phyloP scores from a whole-genome alignment of 2,888 invertebrate species.

The Ormyrus thymus region DNA sequence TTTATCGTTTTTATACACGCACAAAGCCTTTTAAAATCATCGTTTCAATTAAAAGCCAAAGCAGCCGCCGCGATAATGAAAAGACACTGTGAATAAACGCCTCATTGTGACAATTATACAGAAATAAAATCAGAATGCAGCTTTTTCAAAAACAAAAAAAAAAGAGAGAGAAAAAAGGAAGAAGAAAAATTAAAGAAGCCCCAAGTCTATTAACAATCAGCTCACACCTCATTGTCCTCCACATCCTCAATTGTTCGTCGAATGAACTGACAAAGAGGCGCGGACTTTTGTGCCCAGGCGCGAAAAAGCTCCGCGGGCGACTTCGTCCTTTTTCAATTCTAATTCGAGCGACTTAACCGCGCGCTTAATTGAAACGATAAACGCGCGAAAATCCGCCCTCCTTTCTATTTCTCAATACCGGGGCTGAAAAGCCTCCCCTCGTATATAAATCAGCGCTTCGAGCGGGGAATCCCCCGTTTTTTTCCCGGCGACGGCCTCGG shows the following conservation, averaged over 20 bases:
- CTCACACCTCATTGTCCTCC: conserved; percentile 41
- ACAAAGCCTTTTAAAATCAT: conserved; percentile 14
- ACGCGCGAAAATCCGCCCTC: conserved; percentile 22
- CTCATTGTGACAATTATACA: conserved; percentile 38
- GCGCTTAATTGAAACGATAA: conserved; percentile 51
- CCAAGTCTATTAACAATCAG: conserved; percentile 48
- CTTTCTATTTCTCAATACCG: conserved; percentile 31
- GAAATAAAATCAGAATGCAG: conserved; percentile 30
- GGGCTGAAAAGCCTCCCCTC: conserved; percentile 33
- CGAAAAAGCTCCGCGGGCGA: not conserved
- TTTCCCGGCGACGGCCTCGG: conserved; percentile 66
- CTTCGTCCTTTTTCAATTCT: conserved; percentile 6
- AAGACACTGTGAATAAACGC: conserved; percentile 14
- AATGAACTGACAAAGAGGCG: conserved; percentile 45
- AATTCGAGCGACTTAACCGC: conserved; percentile 39
- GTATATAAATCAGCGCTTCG: conserved; percentile 37
- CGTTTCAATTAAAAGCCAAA: not conserved
- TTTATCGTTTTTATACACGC: not conserved
- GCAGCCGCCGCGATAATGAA: conserved; percentile 5
- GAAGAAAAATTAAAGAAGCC: not conserved
- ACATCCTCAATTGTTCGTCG: conserved; percentile 24
- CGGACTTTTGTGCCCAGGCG: conserved; percentile 25
- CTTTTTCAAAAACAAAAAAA: not conserved
- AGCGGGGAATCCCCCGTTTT: conserved; percentile 29
- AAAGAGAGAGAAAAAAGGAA: no score